Evolutionary conservation across 2,113 vertebrate genomes (phyloP).

Genomic region (Onychostruthus taczanowskii): DNA sequence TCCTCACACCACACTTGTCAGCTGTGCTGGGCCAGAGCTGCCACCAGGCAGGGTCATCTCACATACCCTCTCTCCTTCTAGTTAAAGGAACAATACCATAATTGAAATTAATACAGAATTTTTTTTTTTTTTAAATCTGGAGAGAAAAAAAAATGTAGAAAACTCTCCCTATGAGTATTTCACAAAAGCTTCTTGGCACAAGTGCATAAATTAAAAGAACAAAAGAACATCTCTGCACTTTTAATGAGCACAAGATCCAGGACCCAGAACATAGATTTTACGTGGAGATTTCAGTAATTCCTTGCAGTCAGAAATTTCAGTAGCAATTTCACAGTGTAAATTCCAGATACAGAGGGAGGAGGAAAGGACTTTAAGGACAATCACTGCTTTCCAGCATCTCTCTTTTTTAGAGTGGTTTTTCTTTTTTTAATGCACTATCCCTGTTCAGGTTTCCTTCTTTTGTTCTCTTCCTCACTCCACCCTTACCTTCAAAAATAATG

Average conservation of each 20-base stretch:
- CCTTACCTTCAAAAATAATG: background rate
- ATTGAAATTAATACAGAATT: background rate
- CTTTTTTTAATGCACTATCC: background rate
- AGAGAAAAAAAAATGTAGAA: background rate
- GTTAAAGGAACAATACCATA: background rate
- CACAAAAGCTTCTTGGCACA: background rate
- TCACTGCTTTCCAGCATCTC: background rate
- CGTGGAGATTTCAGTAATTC: background rate
- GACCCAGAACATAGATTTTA: background rate
- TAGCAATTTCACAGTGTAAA: background rate
- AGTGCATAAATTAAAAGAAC: background rate
- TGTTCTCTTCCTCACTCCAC: conserved; percentile 22
- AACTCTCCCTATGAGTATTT: background rate
- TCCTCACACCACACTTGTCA: background rate
- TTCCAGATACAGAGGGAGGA: background rate
- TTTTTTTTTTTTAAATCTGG: background rate
- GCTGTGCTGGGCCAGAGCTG: background rate
- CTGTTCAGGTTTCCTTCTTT: conserved; percentile 40
- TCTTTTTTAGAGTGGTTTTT: background rate
- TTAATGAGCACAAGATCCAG: background rate
- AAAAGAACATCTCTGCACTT: background rate
- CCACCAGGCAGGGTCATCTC: background rate
- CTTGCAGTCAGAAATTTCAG: background rate
- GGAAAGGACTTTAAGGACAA: background rate
- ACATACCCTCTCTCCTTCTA: background rate